phyloP scores from a whole-genome alignment of 2,888 invertebrate genomes.

The Endomychus coccineus region DNA sequence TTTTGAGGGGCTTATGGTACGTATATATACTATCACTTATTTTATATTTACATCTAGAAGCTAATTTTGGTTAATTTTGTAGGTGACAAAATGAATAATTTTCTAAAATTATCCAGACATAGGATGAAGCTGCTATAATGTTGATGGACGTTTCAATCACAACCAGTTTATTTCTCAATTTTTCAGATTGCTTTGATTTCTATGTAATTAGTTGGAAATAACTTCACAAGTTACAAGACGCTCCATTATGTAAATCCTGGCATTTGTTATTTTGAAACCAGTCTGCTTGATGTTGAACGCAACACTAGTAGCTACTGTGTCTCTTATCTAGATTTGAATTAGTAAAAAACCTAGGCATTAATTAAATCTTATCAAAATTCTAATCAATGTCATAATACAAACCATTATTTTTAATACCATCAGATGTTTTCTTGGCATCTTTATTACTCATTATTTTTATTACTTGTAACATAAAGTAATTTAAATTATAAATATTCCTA shows the following conservation, averaged over 20 bases:
- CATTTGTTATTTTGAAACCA: conserved; percentile 21
- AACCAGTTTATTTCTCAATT: too few species aligned
- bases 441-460: conserved; percentile 31
- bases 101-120: too few species aligned
- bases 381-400: conserved; percentile 31
- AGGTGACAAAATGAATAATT: too few species aligned
- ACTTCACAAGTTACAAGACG: too few species aligned
- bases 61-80: too few species aligned
- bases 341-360: conserved; percentile 34
- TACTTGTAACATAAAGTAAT: conserved; percentile 20
- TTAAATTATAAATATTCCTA: conserved; percentile 19
- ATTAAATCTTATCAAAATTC: conserved; percentile 33
- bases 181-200: too few species aligned
- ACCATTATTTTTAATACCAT: conserved; percentile 32
- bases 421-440: conserved; percentile 27
- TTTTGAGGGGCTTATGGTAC: too few species aligned
- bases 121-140: too few species aligned
- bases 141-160: too few species aligned
- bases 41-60: too few species aligned
- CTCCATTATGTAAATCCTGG: conserved; percentile 19
- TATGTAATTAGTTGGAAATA: too few species aligned
- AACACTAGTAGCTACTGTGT: conserved; percentile 35
- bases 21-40: too few species aligned
- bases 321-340: conserved; percentile 34
- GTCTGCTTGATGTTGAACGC: conserved; percentile 18